Percentiles rank a stretch among this genome's conserved stretches.
phyloP scores from a whole-genome alignment of 2,888 invertebrate genomes.

The Eupithecia subfuscata region DNA sequence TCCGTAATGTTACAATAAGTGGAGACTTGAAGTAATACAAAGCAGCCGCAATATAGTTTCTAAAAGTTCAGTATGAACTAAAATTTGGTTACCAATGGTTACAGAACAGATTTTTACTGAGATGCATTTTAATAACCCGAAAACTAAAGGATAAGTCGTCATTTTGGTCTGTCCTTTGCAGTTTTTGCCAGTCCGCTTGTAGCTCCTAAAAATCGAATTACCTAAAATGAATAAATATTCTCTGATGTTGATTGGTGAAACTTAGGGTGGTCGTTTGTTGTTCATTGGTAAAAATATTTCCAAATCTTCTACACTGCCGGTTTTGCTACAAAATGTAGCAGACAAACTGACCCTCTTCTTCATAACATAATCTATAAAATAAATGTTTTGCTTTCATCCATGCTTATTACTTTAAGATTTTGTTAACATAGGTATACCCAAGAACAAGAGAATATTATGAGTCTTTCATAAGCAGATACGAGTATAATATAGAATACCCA shows the following conservation, averaged over 20 bases:
- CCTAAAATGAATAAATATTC: no score
- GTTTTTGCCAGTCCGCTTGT: background rate
- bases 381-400: background rate
- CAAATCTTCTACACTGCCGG: no score
- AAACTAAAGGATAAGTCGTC: background rate
- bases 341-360: no score
- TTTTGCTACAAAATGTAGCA: no score
- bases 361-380: background rate
- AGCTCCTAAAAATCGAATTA: no score
- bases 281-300: no score
- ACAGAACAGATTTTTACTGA: background rate
- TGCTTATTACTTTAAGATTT: background rate
- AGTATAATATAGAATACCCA: slow-evolving; percentile 30
- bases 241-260: no score
- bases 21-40: background rate
- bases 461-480: slow-evolving; percentile 37
- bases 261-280: no score
- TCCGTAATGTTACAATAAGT: slow-evolving; percentile 24
- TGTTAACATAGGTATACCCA: background rate
- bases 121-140: background rate
- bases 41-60: background rate
- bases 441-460: slow-evolving; percentile 46
- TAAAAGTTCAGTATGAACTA: background rate
- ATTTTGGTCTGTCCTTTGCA: background rate
- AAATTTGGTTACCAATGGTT: background rate